Evolutionary conservation across 2,113 vertebrate species (phyloP).

Genomic region (Falcunculus frontatus): DNA sequence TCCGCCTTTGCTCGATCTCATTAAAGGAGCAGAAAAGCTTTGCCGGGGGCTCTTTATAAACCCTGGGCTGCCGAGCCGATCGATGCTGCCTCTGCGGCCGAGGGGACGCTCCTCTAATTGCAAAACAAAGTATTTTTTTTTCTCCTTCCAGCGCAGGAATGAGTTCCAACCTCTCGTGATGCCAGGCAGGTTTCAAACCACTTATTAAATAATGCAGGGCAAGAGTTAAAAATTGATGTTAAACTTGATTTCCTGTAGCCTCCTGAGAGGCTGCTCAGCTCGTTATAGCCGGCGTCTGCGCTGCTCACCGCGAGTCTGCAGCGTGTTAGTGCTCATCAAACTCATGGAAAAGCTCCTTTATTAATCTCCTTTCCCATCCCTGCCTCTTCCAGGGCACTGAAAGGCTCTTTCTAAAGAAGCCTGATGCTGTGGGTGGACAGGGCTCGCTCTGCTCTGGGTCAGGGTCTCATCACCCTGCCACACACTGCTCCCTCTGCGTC

Average conservation of each 20-base stretch:
- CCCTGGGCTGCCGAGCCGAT: background rate
- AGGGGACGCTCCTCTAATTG: background rate
- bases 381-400: background rate
- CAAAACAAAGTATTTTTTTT: background rate
- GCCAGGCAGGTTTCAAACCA: background rate
- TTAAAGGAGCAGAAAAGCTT: background rate
- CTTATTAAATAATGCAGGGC: conserved; percentile 43
- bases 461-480: background rate
- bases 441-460: background rate
- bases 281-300: background rate
- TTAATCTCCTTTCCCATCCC: background rate
- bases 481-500: background rate
- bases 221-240: conserved; percentile 25
- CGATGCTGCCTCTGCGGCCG: background rate
- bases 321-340: background rate
- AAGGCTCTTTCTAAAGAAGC: background rate
- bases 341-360: background rate
- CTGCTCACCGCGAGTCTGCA: background rate
- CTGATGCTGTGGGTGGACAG: background rate
- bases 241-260: conserved; percentile 21
- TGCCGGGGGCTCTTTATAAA: background rate
- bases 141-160: background rate
- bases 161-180: background rate
- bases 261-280: background rate
- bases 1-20: background rate